Percentiles rank a stretch among this genome's conserved stretches.
These are phyloP conservation scores for Leucoma salicis DNA, from an alignment of 2,888 invertebrate genomes.

Conservation along the genomic window DNA sequence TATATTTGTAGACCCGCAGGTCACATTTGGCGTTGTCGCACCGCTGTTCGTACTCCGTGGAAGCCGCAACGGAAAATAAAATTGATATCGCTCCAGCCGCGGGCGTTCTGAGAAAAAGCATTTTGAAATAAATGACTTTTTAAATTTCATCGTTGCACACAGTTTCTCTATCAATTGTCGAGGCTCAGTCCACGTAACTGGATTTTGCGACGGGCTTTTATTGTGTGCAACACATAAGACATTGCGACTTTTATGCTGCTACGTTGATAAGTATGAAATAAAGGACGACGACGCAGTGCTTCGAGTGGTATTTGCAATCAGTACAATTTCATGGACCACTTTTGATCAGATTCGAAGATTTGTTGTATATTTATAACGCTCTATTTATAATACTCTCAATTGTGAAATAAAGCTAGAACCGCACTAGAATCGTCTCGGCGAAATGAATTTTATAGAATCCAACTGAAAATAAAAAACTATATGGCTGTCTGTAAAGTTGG, in stretches of 20 bases:
- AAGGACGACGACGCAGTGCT: constrained; percentile 42
- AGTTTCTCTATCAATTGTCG: constrained; percentile 82
- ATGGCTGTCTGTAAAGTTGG: no score
- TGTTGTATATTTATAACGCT: not conserved
- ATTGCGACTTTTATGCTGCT: constrained; percentile 66
- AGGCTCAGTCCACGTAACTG: constrained; percentile 75
- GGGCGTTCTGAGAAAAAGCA: constrained; percentile 79
- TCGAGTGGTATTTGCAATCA: constrained; percentile 50
- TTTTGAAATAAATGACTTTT: constrained; percentile 82
- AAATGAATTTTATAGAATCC: no score
- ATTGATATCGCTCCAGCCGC: constrained; percentile 76
- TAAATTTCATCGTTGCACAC: constrained; percentile 82
- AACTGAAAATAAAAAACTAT: no score
- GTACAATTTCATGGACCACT: constrained; percentile 31
- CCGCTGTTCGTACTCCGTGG: constrained; percentile 48
- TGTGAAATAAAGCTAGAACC: no score
- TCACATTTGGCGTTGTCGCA: constrained; percentile 38
- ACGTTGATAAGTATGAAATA: constrained; percentile 48
- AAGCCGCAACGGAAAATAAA: constrained; percentile 77
- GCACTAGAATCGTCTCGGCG: no score
- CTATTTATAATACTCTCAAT: no score
- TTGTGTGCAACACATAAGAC: constrained; percentile 73
- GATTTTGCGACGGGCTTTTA: constrained; percentile 77
- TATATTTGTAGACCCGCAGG: constrained; percentile 30
- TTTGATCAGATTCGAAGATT: constrained; percentile 16